These are phyloP conservation scores for Cossypha heuglini DNA, from an alignment of 2,797 vertebrate species.

Conservation along the genomic window DNA sequence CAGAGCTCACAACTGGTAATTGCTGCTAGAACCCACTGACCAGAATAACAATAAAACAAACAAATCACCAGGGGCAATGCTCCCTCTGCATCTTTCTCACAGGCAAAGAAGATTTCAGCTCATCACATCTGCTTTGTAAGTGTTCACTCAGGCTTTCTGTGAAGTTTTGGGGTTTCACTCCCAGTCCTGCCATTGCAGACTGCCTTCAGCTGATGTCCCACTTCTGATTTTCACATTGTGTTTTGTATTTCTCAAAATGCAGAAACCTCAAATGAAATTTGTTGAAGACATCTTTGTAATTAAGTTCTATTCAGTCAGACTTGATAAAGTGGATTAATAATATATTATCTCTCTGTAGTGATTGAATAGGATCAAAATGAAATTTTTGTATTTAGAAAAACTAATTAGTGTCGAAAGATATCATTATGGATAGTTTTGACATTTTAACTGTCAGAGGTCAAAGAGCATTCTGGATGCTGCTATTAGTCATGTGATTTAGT, in stretches of 20 bases:
- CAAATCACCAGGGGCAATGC: background rate
- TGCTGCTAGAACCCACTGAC: background rate
- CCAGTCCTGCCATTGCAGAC: background rate
- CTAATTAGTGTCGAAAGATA: background rate
- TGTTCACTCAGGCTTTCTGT: background rate
- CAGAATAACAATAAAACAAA: background rate
- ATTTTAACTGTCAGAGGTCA: background rate
- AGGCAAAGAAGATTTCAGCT: background rate
- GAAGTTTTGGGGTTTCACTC: background rate
- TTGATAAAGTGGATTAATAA: slow-evolving; percentile 7
- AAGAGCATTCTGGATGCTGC: background rate
- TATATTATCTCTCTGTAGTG: background rate
- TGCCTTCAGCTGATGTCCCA: background rate
- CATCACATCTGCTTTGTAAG: background rate
- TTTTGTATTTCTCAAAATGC: background rate
- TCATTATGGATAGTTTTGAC: background rate
- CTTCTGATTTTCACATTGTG: background rate
- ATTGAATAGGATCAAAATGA: background rate
- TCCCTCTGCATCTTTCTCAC: background rate
- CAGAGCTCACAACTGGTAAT: background rate
- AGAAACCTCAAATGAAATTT: background rate
- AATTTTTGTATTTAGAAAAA: background rate
- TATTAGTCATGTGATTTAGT: background rate
- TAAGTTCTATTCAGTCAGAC: background rate
- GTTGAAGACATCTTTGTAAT: background rate